A percentile compares a stretch with the other conserved stretches of the same genome.
These are phyloP conservation scores for Agrotis clavis DNA, from an alignment of 2,888 invertebrate genomes.

Conservation along the genomic window DNA sequence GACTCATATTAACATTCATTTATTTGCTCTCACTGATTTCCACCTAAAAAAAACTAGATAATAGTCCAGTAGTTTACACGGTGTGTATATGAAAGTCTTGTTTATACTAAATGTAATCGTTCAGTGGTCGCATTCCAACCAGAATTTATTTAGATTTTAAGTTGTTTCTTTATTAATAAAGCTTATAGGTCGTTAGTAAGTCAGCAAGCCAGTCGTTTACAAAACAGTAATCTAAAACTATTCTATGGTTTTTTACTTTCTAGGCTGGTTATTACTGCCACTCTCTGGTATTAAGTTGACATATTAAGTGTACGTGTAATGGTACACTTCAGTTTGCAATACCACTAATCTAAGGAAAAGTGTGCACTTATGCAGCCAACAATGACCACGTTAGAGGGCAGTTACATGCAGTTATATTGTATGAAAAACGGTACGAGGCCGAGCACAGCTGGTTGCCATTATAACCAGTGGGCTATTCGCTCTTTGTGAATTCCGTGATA, in stretches of 20 bases:
- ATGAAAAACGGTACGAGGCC: not conserved
- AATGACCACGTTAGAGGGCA: not conserved
- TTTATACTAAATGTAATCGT: too few species aligned
- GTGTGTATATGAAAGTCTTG: too few species aligned
- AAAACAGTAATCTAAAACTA: not conserved
- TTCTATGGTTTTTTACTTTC: not conserved
- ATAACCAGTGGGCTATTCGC: not conserved
- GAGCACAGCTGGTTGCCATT: not conserved
- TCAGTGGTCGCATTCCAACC: too few species aligned
- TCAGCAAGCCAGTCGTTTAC: not conserved
- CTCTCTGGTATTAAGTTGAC: conserved; percentile 21
- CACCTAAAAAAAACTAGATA: too few species aligned
- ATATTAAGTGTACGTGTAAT: conserved; percentile 33
- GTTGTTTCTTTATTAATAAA: too few species aligned
- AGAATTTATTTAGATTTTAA: too few species aligned
- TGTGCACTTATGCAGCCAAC: conserved; percentile 5
- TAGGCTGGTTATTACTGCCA: conserved; percentile 14
- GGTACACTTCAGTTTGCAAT: conserved; percentile 19
- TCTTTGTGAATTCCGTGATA: too few species aligned
- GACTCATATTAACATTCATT: too few species aligned
- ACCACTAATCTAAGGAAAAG: conserved; percentile 25
- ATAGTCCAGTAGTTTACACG: too few species aligned
- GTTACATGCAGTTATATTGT: conserved; percentile 5
- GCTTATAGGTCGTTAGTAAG: too few species aligned
- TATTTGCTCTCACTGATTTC: too few species aligned